Base-by-base conservation (phyloP, 2,888 invertebrate genomes). In the Chrysolina americana region DNA sequence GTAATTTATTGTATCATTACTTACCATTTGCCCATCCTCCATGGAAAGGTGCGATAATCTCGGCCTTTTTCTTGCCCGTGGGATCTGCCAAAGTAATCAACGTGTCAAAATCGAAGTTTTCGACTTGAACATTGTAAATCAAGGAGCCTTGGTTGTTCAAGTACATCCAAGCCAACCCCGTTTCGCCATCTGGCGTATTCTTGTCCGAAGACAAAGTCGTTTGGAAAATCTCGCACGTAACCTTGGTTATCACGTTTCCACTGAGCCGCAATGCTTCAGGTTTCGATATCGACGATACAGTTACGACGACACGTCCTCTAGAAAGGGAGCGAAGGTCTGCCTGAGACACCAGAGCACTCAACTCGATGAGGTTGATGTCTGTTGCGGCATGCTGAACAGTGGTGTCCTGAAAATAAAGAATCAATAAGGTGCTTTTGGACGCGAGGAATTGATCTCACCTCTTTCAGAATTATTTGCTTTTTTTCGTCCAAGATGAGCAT, bases 151-250 rank as follows among this genome's bases (percentile, higher is more conserved):
- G 93, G 76, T 92, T 92, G 82, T 94, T 94, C 66, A 96, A 90
- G 81, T 94, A 95, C 68, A 94, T 90, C 92, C 95, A 92, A 0
- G 95, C 94, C 72, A 95, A 87, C 11, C 96, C 96, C 36, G 90
- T 92, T 76, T 91, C 81, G 86, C 89, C 76, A 83, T 89, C 78
- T 21, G 84, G 81, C 71, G 85, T 84, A n/a, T 80, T 80, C 21
- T 80, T 82, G 36, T 84, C 83, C 47, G 80, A 85, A 1, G 92
- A 88, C 53, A 95, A 85, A 0, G 94, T 90, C 0, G 94, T 92
- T 84, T 96, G 95, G 86, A 94, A 95, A 70, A 96, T 89, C 86
- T 96, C 96, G 83, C 96, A 96, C 0, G 93, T 92, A 0, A 93
- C 92, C 81, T 94, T 91, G 15, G 95, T 94, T 28, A 93, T 90